Base-by-base conservation (phyloP, 1,140 invertebrate genomes). In the Artemia franciscana region DNA sequence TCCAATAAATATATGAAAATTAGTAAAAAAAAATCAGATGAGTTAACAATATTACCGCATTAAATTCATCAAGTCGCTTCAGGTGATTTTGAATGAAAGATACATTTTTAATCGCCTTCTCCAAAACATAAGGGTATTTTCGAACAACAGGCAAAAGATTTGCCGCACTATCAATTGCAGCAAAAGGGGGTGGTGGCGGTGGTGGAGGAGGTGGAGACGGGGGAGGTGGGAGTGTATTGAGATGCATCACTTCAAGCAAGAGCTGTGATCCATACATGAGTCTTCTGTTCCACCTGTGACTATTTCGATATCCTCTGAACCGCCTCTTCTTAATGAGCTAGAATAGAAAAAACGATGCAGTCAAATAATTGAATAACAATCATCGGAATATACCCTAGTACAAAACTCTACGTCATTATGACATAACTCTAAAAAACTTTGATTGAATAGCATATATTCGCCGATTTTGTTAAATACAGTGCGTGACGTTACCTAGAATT, bases 61-160 rank as follows among this genome's bases (percentile, higher is more conserved):
- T 88, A 71, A 91, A 93, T 72, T 91, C 87, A 71, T 94, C 90
- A 69, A 90, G 86, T 12, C 89, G 80, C 68, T 88, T 85, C 78
- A 91, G 90, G 68, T 92, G 90, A 71, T 91, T 87, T 67, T 92
- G 88, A 66, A 94, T 92, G 70, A 94, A 95, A 81, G 90, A 88
- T 25, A 93, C 86, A 71, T 93, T 93, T 68, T 91, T 86, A 64
- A 95, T 85, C 26, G 90, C 89, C 71, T 91, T 90, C 69, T 92
- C 88, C 66, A 93, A 75, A 70, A 92, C 89, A 69, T 90, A 89
- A 0, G 86, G 88, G 73, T 89, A 90, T 69, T 88, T 88, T 73
- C 88, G 88, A 60, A 30, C 25, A 25, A 56, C 58, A 18, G 58
- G 56, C 9, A 58, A 26, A 30, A 62, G 18, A 61, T 23, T 12